phyloP scores from a whole-genome alignment of 2,113 vertebrate species.

The Thermophis baileyi region DNA sequence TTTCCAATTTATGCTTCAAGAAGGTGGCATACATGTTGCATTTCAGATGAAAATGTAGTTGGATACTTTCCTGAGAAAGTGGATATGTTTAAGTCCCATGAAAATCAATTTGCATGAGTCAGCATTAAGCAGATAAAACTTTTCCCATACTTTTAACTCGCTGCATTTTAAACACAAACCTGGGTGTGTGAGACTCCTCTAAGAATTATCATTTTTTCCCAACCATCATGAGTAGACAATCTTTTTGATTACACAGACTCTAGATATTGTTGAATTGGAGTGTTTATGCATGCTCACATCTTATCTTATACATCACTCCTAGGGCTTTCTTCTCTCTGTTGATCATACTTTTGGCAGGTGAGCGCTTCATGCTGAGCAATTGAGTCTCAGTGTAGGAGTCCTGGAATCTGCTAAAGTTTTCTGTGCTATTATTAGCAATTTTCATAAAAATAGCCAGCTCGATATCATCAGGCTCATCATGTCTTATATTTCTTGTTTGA shows the following conservation, averaged over 20 bases:
- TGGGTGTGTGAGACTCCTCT: not conserved
- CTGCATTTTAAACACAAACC: not conserved
- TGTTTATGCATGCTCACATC: not conserved
- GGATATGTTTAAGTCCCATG: not conserved
- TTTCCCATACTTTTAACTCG: not conserved
- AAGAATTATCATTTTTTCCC: not conserved
- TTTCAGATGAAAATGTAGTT: not conserved
- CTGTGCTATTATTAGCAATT: not conserved
- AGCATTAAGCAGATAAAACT: not conserved
- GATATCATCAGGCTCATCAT: not conserved
- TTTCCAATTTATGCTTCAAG: not conserved
- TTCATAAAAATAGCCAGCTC: not conserved
- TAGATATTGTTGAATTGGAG: not conserved
- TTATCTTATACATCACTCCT: not conserved
- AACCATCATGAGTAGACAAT: not conserved
- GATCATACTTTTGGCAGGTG: not conserved
- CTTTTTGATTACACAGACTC: not conserved
- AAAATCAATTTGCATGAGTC: not conserved
- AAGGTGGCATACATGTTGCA: not conserved
- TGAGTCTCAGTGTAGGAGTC: not conserved
- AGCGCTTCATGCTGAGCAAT: not conserved
- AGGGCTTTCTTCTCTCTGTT: not conserved
- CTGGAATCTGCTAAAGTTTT: not conserved
- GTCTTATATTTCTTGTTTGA: not conserved
- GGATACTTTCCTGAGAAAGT: not conserved